phyloP scores from a whole-genome alignment of 2,113 vertebrate genomes.

The Dasyprocta punctata region DNA sequence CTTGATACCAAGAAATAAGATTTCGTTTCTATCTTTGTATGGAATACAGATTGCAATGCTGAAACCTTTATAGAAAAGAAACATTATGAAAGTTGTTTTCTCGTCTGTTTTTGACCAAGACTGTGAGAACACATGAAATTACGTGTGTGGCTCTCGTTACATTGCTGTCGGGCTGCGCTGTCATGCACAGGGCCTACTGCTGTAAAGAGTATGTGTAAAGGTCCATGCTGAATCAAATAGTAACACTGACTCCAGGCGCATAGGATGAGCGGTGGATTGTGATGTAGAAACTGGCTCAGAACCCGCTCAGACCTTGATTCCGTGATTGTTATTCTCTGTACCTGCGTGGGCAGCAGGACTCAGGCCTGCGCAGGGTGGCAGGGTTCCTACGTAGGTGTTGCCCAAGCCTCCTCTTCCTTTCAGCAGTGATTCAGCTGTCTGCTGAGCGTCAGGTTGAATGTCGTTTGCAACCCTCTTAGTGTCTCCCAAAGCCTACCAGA shows the following conservation, averaged over 20 bases:
- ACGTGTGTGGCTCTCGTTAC: background rate
- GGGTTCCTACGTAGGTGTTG: background rate
- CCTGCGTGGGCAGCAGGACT: background rate
- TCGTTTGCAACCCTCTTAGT: background rate
- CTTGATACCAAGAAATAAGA: background rate
- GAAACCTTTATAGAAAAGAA: background rate
- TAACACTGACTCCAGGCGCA: background rate
- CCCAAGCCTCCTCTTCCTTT: background rate
- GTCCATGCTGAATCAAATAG: background rate
- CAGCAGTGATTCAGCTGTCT: background rate
- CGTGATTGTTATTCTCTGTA: background rate
- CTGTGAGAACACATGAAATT: background rate
- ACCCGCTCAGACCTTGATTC: background rate
- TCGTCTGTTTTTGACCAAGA: background rate
- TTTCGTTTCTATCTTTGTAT: constrained; percentile 1
- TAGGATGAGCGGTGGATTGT: background rate
- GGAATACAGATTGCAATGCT: background rate
- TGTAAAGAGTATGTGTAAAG: background rate
- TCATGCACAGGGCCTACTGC: background rate
- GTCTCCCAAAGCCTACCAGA: background rate
- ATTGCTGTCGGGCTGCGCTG: background rate
- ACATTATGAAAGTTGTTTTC: background rate
- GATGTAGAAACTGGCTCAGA: too few species aligned
- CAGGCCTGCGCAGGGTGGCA: background rate
- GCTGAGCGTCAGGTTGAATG: background rate